Evolutionary conservation across 35 echinoderm and acorn worm species (phyloP), one percentile per base, ranked within the genome.

Genomic region (Heliocidaris erythrogramma): DNA sequence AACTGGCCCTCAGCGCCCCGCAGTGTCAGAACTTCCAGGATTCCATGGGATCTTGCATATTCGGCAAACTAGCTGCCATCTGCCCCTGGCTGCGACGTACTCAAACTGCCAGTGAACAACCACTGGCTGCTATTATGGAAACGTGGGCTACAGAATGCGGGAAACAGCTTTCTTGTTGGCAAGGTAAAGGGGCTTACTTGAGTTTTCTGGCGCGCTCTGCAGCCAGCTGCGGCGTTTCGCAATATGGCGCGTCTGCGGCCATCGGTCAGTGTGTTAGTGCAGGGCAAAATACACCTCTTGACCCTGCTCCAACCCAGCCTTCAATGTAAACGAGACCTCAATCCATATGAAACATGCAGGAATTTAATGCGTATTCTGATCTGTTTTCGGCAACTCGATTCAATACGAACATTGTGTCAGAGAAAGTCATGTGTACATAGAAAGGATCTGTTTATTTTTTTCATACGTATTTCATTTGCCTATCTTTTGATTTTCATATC

Each of bases 1-100:
- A 59, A 92, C 49, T 92, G 27, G 91, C 91, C 49, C 91, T 92
- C 50, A n/a, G 91, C 29, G 11, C 47, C 2, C 91, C 91, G 4
- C 91, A 92, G 18, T 92, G 91, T 42, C 16, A 92, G 48, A 59
- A 48, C 48, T 92, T 92, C 49, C 91, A 92, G 50, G 91, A 92
- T 21, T 52, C 49, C 16, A 92, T 92, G 91, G 91, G 47, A 12
- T 52, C 91, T 30, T 92, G 91, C 48, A 13, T 92, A 48, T 52
- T 50, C 30, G 91, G 27, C 29, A 18, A 92, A 48, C 49, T 92
- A 30, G 50, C 49, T 30, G 47, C 47, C 32, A 29, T 42, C 9
- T 92, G 91, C 49, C 91, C 91, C 21, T 92, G 91, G 91, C 29
- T 92, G 17, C 91, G 49, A 50, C 31, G 50, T n/a, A 13, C 91